Evolutionary conservation across 1,140 invertebrate genomes (phyloP).

Genomic region (Drosophila arizonae): DNA sequence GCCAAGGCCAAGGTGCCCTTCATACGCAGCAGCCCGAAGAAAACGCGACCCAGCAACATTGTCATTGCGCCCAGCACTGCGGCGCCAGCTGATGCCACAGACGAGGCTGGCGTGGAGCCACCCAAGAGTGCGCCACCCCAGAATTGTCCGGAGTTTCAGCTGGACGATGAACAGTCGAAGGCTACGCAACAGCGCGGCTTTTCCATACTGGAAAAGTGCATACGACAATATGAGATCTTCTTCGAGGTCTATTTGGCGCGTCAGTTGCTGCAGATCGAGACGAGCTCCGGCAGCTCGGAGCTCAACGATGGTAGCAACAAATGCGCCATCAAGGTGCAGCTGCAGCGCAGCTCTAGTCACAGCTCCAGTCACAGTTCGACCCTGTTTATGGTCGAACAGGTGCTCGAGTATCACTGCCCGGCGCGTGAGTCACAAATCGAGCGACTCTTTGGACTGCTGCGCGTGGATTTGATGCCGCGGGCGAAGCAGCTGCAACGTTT

Average conservation of each 20-base stretch:
- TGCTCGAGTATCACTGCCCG: conserved; percentile 63
- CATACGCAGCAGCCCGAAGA: conserved; percentile 73
- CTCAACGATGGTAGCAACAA: conserved; percentile 38
- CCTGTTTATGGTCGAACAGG: conserved; percentile 69
- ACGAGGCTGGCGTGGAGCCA: conserved; percentile 47
- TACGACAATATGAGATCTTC: conserved; percentile 88
- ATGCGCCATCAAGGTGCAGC: conserved; percentile 65
- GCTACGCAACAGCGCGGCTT: conserved; percentile 70
- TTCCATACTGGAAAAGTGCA: conserved; percentile 86
- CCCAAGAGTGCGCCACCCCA: conserved; percentile 72
- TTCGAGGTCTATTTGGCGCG: conserved; percentile 76
- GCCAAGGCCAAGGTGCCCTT: conserved; percentile 69
- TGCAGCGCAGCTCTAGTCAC: conserved; percentile 56
- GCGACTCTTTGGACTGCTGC: conserved; percentile 68
- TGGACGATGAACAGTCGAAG: conserved; percentile 65
- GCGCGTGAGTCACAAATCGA: conserved; percentile 69
- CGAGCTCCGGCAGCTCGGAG: conserved; percentile 11
- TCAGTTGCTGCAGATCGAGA: conserved; percentile 64
- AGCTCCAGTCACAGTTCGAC: conserved; percentile 54
- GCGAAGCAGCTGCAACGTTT: conserved; percentile 69
- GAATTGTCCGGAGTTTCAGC: conserved; percentile 47
- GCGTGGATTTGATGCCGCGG: conserved; percentile 71
- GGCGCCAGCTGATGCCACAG: conserved; percentile 5
- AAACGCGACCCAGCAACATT: conserved; percentile 69
- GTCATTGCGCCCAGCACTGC: conserved; percentile 34